Conservation (phyloP, 2,888 invertebrate species). For the Macrophya alboannulata region DNA sequence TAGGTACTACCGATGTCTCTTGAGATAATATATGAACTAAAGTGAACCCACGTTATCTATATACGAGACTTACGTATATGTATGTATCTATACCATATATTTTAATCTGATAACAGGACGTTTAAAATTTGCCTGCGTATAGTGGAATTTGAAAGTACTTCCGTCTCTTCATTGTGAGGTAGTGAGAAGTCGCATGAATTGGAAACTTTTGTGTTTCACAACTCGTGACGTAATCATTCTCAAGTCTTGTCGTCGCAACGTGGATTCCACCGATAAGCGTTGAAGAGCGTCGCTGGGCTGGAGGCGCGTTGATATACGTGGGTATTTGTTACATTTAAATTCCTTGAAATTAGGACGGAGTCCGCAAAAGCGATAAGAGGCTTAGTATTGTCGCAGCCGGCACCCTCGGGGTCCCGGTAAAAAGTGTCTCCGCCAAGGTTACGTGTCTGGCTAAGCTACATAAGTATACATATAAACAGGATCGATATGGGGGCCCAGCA, state of each 20-base stretch:
- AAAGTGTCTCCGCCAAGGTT: constrained; percentile 26
- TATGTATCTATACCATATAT: neutral
- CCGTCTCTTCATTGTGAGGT: constrained; percentile 12
- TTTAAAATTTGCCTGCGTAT: constrained; percentile 2
- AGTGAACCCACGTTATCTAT: constrained; percentile 28
- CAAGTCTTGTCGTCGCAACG: constrained; percentile 6
- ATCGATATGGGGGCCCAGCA: constrained; percentile 46
- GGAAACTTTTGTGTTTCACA: constrained; percentile 28
- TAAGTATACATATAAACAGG: constrained; percentile 52
- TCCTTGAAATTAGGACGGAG: constrained; percentile 42
- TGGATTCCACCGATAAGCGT: constrained; percentile 41
- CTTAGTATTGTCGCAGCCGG: constrained; percentile 49
- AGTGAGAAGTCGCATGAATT: neutral
- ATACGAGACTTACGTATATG: neutral
- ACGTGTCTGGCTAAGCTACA: constrained; percentile 47
- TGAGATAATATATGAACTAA: constrained; percentile 20
- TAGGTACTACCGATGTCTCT: constrained; percentile 30
- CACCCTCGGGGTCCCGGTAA: constrained; percentile 28
- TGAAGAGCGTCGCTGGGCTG: constrained; percentile 28
- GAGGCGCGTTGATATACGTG: constrained; percentile 45
- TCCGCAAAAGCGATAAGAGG: constrained; percentile 54
- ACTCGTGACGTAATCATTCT: constrained; percentile 16
- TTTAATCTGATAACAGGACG: neutral
- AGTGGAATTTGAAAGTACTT: constrained; percentile 30
- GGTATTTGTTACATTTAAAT: constrained; percentile 54